Conservation (phyloP, 2,888 invertebrate genomes). For the Iphiclides podalirius region DNA sequence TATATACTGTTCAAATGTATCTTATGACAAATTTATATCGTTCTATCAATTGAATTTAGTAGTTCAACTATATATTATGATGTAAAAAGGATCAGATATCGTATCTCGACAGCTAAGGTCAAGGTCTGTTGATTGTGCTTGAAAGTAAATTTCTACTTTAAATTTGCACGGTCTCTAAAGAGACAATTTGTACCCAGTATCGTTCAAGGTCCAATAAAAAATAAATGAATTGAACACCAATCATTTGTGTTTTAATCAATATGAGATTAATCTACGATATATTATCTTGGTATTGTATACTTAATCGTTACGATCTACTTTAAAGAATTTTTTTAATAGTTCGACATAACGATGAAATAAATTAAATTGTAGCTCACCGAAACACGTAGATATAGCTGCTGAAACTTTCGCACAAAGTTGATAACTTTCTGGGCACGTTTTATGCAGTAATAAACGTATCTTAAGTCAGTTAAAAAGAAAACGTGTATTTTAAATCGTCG, state of each 20-base stretch:
- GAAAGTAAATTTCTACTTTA: constrained; percentile 26
- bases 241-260: too few species aligned
- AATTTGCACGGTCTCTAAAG: constrained; percentile 4
- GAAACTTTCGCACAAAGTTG: neutral
- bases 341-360: too few species aligned
- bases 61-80: too few species aligned
- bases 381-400: neutral
- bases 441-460: neutral
- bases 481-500: neutral
- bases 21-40: too few species aligned
- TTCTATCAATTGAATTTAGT: too few species aligned
- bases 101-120: constrained; percentile 27
- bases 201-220: constrained; percentile 16
- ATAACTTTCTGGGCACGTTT: neutral
- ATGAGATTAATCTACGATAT: too few species aligned
- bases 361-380: neutral
- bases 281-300: too few species aligned
- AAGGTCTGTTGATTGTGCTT: constrained; percentile 25
- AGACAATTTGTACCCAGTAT: constrained; percentile 14
- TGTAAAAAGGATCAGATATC: constrained; percentile 12
- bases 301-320: too few species aligned
- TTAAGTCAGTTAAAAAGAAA: neutral
- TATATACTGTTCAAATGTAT: too few species aligned
- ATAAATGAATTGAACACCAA: neutral
- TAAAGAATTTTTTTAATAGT: too few species aligned